phyloP scores from a whole-genome alignment of 2,797 vertebrate genomes.

The Ptychobarbus kaznakovi region DNA sequence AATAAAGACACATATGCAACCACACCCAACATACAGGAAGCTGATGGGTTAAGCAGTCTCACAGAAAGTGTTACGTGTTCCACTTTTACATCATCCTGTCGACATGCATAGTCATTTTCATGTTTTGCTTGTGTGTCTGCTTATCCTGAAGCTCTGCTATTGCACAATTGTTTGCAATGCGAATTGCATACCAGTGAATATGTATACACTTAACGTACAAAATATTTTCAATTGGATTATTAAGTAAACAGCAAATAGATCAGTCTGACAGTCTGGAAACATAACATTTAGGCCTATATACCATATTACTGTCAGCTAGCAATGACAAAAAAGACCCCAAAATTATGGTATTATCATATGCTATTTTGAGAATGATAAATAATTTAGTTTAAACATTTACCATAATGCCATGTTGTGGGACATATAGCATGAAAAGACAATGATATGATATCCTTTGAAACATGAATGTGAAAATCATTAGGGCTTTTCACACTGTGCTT shows the following conservation, averaged over 20 bases:
- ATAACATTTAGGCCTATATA: neutral
- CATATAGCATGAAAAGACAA: neutral
- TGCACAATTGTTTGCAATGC: neutral
- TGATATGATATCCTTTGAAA: neutral
- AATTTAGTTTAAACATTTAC: neutral
- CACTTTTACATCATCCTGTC: conserved; percentile 12
- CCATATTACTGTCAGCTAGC: neutral
- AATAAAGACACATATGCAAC: conserved; percentile 26
- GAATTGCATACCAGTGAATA: neutral
- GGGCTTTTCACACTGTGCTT: neutral
- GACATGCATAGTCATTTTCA: neutral
- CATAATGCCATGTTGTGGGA: neutral
- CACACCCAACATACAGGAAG: conserved; percentile 35
- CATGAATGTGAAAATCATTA: neutral
- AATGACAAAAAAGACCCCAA: neutral
- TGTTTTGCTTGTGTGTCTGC: neutral
- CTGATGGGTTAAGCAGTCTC: neutral
- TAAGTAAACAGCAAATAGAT: neutral
- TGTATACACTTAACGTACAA: neutral
- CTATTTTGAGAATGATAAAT: neutral
- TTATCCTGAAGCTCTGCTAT: neutral
- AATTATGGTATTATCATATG: neutral
- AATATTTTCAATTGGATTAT: neutral
- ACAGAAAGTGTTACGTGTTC: neutral
- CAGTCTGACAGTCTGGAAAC: neutral